phyloP scores from a whole-genome alignment of 1,140 invertebrate genomes.

The Dolichoris vasculosae region DNA sequence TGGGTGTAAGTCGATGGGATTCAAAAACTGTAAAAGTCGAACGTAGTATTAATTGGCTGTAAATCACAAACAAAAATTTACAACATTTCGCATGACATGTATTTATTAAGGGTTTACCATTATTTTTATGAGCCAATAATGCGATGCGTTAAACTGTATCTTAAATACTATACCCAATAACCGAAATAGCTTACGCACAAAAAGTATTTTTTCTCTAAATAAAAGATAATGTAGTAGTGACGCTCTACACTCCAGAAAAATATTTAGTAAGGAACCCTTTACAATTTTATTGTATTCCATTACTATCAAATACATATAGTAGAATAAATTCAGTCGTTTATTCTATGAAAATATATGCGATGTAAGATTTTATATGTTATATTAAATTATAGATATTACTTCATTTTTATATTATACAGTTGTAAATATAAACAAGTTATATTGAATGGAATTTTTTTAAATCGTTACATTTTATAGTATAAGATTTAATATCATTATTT shows the following conservation, averaged over 20 bases:
- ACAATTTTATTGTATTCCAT: neutral
- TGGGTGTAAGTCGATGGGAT: neutral
- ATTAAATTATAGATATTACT: too few species aligned
- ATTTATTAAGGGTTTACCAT: conserved; percentile 35
- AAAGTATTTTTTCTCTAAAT: neutral
- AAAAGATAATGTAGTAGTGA: neutral
- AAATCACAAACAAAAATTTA: conserved; percentile 47
- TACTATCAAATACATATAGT: neutral
- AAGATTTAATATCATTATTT: too few species aligned
- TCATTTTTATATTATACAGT: too few species aligned
- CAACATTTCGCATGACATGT: conserved; percentile 38
- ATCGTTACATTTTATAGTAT: too few species aligned
- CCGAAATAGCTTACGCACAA: neutral
- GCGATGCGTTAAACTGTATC: conserved; percentile 29
- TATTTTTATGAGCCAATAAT: conserved; percentile 45
- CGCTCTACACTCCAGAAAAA: neutral
- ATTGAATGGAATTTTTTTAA: too few species aligned
- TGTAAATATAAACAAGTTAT: too few species aligned
- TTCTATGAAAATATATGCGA: too few species aligned
- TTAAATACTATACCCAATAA: conserved; percentile 33
- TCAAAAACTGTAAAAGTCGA: conserved; percentile 32
- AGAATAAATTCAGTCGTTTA: neutral
- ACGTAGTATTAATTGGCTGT: conserved; percentile 40
- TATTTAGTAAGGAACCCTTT: neutral
- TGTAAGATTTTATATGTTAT: too few species aligned